Conservation (phyloP, 2,797 vertebrate species). For the Anniella stebbinsi region DNA sequence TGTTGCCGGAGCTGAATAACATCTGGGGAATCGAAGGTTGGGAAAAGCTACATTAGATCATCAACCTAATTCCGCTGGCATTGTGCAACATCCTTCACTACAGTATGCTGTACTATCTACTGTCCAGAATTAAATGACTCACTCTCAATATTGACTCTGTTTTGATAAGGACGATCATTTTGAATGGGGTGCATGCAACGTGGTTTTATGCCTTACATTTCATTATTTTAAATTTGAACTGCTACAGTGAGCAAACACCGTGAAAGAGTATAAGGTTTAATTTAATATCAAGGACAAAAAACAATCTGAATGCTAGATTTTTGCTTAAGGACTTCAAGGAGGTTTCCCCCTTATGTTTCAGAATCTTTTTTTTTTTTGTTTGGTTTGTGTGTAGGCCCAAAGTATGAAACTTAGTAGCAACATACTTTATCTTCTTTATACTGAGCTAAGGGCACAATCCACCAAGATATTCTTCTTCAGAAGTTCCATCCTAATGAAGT, state of each 20-base stretch:
- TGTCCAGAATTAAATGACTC: constrained; percentile 39
- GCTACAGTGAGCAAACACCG: constrained; percentile 57
- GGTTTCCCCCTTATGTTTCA: constrained; percentile 47
- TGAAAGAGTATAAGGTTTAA: constrained; percentile 66
- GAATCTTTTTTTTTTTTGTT: background rate
- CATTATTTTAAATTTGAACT: constrained; percentile 66
- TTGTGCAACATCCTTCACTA: background rate
- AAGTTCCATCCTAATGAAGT: background rate
- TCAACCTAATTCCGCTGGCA: background rate
- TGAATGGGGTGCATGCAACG: constrained; percentile 62
- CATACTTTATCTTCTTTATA: constrained; percentile 13
- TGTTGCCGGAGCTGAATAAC: no score
- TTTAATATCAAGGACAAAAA: constrained; percentile 67
- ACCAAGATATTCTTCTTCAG: background rate
- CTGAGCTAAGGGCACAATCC: background rate
- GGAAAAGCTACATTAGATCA: constrained; percentile 14
- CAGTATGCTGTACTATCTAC: constrained; percentile 26
- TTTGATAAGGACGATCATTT: constrained; percentile 53
- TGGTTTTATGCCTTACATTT: constrained; percentile 50
- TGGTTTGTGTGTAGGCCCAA: no score
- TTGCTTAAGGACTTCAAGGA: constrained; percentile 57
- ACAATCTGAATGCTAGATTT: constrained; percentile 50
- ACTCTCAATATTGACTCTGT: constrained; percentile 49
- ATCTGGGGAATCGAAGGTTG: background rate
- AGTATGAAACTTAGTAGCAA: constrained; percentile 43